A percentile compares a stretch with the other conserved stretches of the same genome.
phyloP scores from a whole-genome alignment of 2,888 invertebrate genomes.

The Cryptophagus acutangulus region DNA sequence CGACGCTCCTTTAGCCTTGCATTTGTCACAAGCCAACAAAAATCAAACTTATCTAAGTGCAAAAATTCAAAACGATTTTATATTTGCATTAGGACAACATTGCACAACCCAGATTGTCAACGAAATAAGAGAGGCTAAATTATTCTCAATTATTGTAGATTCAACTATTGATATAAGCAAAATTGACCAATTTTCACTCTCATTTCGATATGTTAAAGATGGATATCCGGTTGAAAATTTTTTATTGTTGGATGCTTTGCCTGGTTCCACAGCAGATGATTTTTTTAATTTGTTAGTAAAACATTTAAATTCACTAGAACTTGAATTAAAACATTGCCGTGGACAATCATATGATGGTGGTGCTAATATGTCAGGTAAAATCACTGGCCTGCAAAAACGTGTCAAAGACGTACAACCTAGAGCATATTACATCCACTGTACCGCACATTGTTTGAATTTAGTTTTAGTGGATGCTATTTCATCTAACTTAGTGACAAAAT shows the following conservation, averaged over 20 bases:
- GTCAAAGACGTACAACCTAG: background rate
- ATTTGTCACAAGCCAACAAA: background rate
- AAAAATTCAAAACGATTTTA: background rate
- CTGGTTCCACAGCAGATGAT: background rate
- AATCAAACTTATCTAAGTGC: background rate
- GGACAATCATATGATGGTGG: background rate
- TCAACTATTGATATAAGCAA: background rate
- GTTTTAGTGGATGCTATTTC: background rate
- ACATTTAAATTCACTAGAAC: background rate
- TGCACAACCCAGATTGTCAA: background rate
- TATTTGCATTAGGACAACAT: background rate
- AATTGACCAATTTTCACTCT: background rate
- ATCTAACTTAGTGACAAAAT: background rate
- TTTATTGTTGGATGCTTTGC: background rate
- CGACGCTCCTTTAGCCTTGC: background rate
- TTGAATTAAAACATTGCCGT: background rate
- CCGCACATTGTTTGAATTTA: background rate
- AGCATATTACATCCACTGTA: background rate
- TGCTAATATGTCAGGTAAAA: background rate
- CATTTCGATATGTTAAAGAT: background rate
- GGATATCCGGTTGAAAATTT: background rate
- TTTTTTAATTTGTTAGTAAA: background rate
- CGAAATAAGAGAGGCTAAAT: background rate
- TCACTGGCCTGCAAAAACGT: background rate
- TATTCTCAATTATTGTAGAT: background rate